A percentile compares a stretch with the other conserved stretches of the same genome.
Conservation (phyloP, 1,140 invertebrate species). For the Hesperophylax magnus region DNA sequence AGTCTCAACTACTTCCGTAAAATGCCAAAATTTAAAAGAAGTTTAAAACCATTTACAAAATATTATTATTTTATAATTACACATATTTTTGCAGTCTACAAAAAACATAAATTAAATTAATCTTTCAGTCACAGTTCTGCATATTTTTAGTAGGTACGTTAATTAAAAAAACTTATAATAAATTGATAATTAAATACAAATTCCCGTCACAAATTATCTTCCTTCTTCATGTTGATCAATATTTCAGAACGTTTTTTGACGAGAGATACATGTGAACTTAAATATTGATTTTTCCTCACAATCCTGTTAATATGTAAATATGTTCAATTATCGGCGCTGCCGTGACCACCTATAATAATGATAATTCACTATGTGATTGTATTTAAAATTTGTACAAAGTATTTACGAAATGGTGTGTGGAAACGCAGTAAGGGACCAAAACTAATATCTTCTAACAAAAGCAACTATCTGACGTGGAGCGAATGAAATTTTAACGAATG, state of each 20-base stretch:
- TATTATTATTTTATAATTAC: too few species aligned
- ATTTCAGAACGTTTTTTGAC: too few species aligned
- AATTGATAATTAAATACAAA: too few species aligned
- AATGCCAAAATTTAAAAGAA: neutral
- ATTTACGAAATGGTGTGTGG: constrained; percentile 52
- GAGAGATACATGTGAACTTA: neutral
- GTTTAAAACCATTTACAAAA: too few species aligned
- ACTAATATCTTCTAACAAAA: constrained; percentile 55
- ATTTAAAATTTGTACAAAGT: constrained; percentile 53
- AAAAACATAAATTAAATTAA: too few species aligned
- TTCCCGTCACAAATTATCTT: too few species aligned
- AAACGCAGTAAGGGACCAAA: constrained; percentile 56
- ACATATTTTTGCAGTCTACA: too few species aligned
- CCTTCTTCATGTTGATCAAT: too few species aligned
- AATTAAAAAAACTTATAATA: too few species aligned
- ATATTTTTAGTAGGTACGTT: too few species aligned
- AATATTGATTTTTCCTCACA: neutral
- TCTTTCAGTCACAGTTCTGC: too few species aligned
- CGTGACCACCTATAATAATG: constrained; percentile 53
- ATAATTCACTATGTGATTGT: constrained; percentile 43
- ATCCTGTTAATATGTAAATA: constrained; percentile 55
- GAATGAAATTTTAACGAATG: constrained; percentile 2
- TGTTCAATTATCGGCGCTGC: constrained; percentile 52
- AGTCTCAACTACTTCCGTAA: neutral
- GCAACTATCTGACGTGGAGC: constrained; percentile 45